These are phyloP conservation scores for Hoplodrina blanda DNA, from an alignment of 2,888 invertebrate species.

Conservation along the genomic window DNA sequence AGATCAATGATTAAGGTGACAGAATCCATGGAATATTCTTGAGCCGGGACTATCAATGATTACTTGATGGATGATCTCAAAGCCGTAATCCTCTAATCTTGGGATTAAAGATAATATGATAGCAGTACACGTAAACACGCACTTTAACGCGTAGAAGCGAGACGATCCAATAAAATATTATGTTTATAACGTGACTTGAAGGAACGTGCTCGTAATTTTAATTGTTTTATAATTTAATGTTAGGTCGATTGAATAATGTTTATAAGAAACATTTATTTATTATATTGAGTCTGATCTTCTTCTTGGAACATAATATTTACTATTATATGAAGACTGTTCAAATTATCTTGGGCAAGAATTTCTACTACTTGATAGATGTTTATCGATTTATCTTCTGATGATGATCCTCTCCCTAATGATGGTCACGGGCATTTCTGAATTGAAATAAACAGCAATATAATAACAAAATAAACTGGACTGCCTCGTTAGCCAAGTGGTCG, in stretches of 20 bases:
- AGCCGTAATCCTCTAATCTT: conserved; percentile 39
- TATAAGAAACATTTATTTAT: not conserved
- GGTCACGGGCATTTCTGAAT: no score
- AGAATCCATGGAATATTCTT: conserved; percentile 20
- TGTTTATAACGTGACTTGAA: conserved; percentile 20
- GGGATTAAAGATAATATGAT: conserved; percentile 33
- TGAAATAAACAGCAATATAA: no score
- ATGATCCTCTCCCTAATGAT: no score
- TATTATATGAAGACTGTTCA: no score
- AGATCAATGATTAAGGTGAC: not conserved
- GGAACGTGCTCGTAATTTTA: conserved; percentile 22
- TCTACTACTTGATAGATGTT: no score
- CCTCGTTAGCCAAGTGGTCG: no score
- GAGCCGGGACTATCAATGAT: conserved; percentile 5
- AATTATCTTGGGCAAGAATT: no score
- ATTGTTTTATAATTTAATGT: conserved; percentile 18
- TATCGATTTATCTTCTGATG: no score
- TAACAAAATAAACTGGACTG: no score
- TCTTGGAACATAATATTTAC: no score
- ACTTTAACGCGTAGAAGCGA: conserved; percentile 24
- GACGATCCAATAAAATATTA: not conserved
- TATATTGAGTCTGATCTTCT: not conserved
- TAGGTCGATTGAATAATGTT: conserved; percentile 6
- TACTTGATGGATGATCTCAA: conserved; percentile 37
- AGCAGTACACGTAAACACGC: conserved; percentile 7